Evolutionary conservation across 2,113 vertebrate genomes (phyloP), one percentile per base, ranked within the genome.

Genomic region (Microcebus murinus): DNA sequence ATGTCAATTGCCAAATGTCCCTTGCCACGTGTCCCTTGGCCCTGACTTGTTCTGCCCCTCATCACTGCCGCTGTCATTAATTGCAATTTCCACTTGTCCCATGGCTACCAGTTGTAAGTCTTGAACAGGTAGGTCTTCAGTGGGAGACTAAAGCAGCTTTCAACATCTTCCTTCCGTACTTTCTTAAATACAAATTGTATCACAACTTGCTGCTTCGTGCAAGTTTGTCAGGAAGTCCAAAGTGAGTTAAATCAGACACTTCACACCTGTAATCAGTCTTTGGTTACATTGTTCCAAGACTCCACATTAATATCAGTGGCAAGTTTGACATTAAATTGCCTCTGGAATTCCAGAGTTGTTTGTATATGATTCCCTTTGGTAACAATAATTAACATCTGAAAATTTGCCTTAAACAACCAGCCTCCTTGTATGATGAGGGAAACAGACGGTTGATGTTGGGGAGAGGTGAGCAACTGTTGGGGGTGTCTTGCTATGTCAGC

Each of bases 311-410:
- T 77, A 18, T 57, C 31, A 36, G 36, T 73, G 34, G 87, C 45
- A 65, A 86, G 21, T 57, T 65, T 82, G 63, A 90, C 95, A 57
- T 79, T 84, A 79, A 87, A 74, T 55, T 86, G 68, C 42, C 68
- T 95, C 91, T 42, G 55, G 25, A 94, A 85, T 92, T 80, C 39
- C n/a, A 82, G 36, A 63, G 74, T 52, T 17, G 18, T 95, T 59
- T n/a, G 21, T 29, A 3, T n/a, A 29, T 55, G 52, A 48, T 55
- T 68, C 12, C 61, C 52, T n/a, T 25, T 31, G 21, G 21, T 63
- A 63, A 21, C 48, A 59, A 42, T n/a, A 48, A 63, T 71, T 61
- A 82, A 31, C 48, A 74, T 39, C 17, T 86, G 45, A 92, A 77
- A n/a, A 86, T 48, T 52, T n/a, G n/a, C 77, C n/a, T 70, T 34